Evolutionary conservation across 1,140 invertebrate species (phyloP), one percentile per base, ranked within the genome.

Genomic region (Phthorimaea operculella): DNA sequence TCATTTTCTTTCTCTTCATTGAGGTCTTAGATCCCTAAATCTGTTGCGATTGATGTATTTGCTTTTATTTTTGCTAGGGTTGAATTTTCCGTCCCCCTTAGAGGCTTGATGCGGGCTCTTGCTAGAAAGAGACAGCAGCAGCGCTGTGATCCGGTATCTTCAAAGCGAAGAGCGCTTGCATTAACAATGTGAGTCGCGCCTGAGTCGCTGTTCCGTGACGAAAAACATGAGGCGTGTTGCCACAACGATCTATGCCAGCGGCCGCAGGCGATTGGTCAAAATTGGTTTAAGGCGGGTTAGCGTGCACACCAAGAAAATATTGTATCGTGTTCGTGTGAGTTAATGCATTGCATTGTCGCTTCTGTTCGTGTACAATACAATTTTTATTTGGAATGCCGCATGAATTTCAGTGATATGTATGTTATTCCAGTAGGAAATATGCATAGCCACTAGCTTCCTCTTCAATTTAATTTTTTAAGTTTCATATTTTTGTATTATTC

Each of bases 151-250:
- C 79, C 68, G 73, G 76, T 81, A 74, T 81, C 81, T 81, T 79
- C 72, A 72, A 74, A 77, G 66, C 64, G 73, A 76, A 59, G 70
- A 78, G 68, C 71, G 72, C 67, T 77, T 70, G 66, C 60, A 68
- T 78, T 80, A 74, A 80, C 79, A 77, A 80, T 82, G 81, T 81
- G 78, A 81, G 81, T 83, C 79, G 81, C 81, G 81, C 81, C 79
- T 76, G 81, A 84, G 81, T 81, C 75, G 79, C 61, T 70, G 74
- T 76, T 76, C 74, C 79, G 73, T 84, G 71, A 80, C 81, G 75
- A 78, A 81, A 74, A 81, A 76, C 70, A 76, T 65, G 72, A 84
- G 81, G 81, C 81, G 81, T 84, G 78, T 71, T 76, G 72, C 71
- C 73, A 72, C 64, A 64, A 72, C 78, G 79, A 82, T 84, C 79